phyloP scores from a whole-genome alignment of 2,888 invertebrate genomes.

The Synanthedon andrenaeformis region DNA sequence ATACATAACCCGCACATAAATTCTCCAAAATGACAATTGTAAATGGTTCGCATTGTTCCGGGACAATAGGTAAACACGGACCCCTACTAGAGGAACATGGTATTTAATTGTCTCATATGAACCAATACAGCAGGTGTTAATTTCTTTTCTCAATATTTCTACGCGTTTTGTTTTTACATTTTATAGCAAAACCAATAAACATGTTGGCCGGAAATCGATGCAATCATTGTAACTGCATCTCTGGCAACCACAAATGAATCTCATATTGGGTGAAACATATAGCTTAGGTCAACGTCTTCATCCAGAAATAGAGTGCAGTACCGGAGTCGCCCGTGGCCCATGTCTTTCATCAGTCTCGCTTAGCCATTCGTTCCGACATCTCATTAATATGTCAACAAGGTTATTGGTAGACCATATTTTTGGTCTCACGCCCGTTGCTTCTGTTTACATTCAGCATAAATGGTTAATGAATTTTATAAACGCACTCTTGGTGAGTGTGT shows the following conservation, averaged over 20 bases:
- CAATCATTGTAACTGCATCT: constrained; percentile 12
- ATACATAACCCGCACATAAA: constrained; percentile 24
- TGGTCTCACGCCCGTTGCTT: constrained; percentile 20
- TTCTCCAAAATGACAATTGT: constrained; percentile 28
- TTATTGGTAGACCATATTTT: constrained; percentile 48
- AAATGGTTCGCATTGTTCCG: constrained; percentile 32
- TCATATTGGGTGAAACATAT: constrained; percentile 6
- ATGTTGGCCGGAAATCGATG: constrained; percentile 10
- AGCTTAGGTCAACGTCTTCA: constrained; percentile 55
- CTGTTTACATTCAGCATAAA: constrained; percentile 25
- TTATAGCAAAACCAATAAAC: no score
- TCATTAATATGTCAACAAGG: constrained; percentile 61
- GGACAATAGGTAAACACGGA: constrained; percentile 35
- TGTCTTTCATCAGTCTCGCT: constrained; percentile 53
- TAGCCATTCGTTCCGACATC: constrained; percentile 49
- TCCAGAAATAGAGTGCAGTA: constrained; percentile 50
- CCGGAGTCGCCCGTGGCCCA: constrained; percentile 27
- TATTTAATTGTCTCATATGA: constrained; percentile 7
- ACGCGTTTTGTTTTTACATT: no score
- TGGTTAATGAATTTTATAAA: constrained; percentile 4
- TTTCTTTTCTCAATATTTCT: no score
- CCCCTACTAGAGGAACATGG: constrained; percentile 10
- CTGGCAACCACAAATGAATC: constrained; percentile 33
- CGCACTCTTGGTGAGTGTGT: no score
- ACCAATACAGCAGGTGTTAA: constrained; percentile 3